These are phyloP conservation scores for Ceyx melanurus DNA, from an alignment of 2,113 vertebrate species.

Conservation along the genomic window DNA sequence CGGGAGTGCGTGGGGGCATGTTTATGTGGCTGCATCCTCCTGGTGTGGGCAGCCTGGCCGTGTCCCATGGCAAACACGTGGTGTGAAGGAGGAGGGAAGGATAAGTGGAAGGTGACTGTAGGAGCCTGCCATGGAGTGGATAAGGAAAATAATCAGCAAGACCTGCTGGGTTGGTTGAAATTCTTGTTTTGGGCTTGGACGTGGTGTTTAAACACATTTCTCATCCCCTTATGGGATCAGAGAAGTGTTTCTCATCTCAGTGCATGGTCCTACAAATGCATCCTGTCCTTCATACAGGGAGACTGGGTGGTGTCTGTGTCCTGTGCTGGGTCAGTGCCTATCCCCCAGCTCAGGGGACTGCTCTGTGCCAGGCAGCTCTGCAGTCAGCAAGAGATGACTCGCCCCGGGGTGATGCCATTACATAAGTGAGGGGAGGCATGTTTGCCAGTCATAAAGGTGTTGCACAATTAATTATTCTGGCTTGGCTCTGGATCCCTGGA, in stretches of 20 bases:
- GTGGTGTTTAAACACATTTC: background rate
- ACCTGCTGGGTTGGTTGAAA: constrained; percentile 7
- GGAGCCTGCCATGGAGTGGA: background rate
- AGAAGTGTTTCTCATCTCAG: background rate
- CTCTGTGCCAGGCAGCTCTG: fast-evolving
- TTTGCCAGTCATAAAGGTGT: constrained; percentile 39
- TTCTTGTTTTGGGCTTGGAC: background rate
- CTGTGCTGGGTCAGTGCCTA: background rate
- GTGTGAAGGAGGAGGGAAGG: background rate
- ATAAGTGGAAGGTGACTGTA: background rate
- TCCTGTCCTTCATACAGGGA: fast-evolving
- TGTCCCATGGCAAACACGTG: fast-evolving
- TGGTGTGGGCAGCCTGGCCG: background rate
- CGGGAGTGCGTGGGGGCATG: background rate
- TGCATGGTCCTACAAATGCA: background rate
- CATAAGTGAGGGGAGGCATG: background rate
- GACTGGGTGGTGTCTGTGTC: fast-evolving
- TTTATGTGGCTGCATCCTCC: background rate
- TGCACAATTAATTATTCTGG: constrained; percentile 56
- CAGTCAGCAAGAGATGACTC: background rate
- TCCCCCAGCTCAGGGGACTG: fast-evolving
- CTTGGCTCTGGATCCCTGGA: background rate
- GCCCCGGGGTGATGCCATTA: background rate
- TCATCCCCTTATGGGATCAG: background rate
- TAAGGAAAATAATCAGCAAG: background rate